These are phyloP conservation scores for Schizopygopsis malacanthus DNA, from an alignment of 2,797 vertebrate genomes.

Conservation along the genomic window DNA sequence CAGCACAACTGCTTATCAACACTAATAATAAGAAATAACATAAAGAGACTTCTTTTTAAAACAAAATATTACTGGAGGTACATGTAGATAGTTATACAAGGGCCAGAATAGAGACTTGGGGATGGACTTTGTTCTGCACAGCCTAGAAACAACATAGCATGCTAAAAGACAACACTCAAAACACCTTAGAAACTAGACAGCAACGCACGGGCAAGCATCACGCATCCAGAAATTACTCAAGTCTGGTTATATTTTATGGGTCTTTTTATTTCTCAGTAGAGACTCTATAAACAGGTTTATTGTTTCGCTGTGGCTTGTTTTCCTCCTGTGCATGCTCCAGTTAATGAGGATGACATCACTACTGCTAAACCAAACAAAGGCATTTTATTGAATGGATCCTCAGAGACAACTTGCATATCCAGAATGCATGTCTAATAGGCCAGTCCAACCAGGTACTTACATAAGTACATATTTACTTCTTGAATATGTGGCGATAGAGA, in stretches of 20 bases:
- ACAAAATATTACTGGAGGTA: not conserved
- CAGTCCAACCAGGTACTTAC: not conserved
- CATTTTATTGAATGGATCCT: slow-evolving; percentile 19
- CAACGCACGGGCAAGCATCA: not conserved
- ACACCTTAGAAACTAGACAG: not conserved
- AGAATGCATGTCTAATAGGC: not conserved
- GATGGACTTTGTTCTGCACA: not conserved
- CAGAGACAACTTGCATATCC: not conserved
- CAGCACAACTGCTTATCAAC: too few species aligned
- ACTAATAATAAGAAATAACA: not conserved
- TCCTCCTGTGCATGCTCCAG: not conserved
- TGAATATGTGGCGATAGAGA: not conserved
- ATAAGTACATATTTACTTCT: not conserved
- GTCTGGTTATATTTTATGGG: not conserved
- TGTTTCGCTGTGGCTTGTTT: slow-evolving; percentile 12
- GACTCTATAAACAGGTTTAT: not conserved
- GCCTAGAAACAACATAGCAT: not conserved
- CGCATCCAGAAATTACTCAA: not conserved
- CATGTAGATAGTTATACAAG: not conserved
- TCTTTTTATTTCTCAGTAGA: slow-evolving; percentile 4
- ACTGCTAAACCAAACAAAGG: slow-evolving; percentile 8
- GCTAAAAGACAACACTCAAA: not conserved
- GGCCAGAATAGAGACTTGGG: not conserved
- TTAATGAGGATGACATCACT: slow-evolving; percentile 28
- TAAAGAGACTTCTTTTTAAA: not conserved